Percentiles rank a stretch among this genome's conserved stretches.
phyloP scores from a whole-genome alignment of 2,888 invertebrate genomes.

The Lasiommata megera region DNA sequence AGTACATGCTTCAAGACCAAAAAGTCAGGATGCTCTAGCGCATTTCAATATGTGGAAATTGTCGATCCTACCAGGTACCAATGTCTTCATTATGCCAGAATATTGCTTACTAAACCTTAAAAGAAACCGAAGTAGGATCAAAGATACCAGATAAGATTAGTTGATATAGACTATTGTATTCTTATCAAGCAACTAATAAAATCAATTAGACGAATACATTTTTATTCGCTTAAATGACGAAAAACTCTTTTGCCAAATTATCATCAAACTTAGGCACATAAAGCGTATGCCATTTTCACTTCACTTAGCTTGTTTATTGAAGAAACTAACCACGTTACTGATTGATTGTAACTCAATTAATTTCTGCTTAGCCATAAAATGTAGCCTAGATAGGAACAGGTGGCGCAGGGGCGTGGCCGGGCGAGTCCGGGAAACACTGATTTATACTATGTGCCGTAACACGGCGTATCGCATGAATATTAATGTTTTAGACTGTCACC shows the following conservation, averaged over 20 bases:
- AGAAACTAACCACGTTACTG: slow-evolving; percentile 10
- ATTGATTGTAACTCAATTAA: slow-evolving; percentile 23
- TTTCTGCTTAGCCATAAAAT: slow-evolving; percentile 18
- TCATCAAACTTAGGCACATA: background rate
- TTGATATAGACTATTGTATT: too few relatives aligned
- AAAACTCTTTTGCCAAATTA: background rate
- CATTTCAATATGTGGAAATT: too few relatives aligned
- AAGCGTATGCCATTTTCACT: slow-evolving; percentile 1
- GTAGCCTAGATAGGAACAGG: slow-evolving; percentile 29
- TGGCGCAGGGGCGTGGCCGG: slow-evolving; percentile 34
- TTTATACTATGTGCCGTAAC: slow-evolving; percentile 33
- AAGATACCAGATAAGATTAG: too few relatives aligned
- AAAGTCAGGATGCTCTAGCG: too few relatives aligned
- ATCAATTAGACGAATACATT: too few relatives aligned
- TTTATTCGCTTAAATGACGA: too few relatives aligned
- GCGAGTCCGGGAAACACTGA: slow-evolving; percentile 31
- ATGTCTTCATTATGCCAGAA: too few relatives aligned
- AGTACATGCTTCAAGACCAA: too few relatives aligned
- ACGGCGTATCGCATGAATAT: slow-evolving; percentile 36
- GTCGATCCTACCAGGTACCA: too few relatives aligned
- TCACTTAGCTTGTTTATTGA: slow-evolving; percentile 5
- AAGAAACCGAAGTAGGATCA: too few relatives aligned
- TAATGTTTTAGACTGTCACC: slow-evolving; percentile 26
- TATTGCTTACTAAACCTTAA: too few relatives aligned
- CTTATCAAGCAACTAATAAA: too few relatives aligned